Evolutionary conservation across 2,888 invertebrate genomes (phyloP).

Genomic region (Polylopha cassiicola): DNA sequence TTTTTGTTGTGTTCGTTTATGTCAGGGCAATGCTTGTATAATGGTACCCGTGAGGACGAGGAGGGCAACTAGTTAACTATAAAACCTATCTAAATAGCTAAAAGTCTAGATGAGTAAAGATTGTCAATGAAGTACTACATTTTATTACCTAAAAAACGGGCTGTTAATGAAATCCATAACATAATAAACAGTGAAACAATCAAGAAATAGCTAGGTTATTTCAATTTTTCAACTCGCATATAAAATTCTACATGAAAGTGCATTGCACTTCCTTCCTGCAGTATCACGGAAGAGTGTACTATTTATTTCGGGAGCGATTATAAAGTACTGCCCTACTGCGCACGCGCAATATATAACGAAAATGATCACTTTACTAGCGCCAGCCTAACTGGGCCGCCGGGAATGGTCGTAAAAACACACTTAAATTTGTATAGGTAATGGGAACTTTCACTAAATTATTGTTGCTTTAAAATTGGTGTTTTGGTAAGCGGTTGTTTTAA

Average conservation of each 20-base stretch:
- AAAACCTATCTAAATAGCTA: too few relatives aligned
- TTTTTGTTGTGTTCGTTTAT: too few relatives aligned
- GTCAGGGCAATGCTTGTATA: too few relatives aligned
- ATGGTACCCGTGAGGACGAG: too few relatives aligned
- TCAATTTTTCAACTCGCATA: conserved; percentile 12
- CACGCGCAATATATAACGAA: conserved; percentile 23
- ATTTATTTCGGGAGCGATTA: conserved; percentile 32
- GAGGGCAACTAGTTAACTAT: too few relatives aligned
- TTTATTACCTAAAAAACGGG: too few relatives aligned
- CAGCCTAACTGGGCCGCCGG: conserved; percentile 13
- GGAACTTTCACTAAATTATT: conserved; percentile 16
- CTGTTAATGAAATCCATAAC: too few relatives aligned
- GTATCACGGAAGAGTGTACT: conserved; percentile 28
- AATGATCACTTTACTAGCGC: conserved; percentile 17
- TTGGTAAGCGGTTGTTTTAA: conserved; percentile 3
- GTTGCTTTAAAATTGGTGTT: too few relatives aligned
- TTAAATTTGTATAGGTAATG: conserved; percentile 10
- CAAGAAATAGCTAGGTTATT: too few relatives aligned
- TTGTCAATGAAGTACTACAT: too few relatives aligned
- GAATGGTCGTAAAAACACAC: conserved; percentile 22
- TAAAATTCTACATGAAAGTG: conserved; percentile 21
- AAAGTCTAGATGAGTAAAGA: too few relatives aligned
- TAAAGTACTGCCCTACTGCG: conserved; percentile 15
- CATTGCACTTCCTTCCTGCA: conserved; percentile 32
- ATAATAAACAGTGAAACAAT: too few relatives aligned